phyloP scores from a whole-genome alignment of 2,113 vertebrate genomes.

The Thamnophis sirtalis region DNA sequence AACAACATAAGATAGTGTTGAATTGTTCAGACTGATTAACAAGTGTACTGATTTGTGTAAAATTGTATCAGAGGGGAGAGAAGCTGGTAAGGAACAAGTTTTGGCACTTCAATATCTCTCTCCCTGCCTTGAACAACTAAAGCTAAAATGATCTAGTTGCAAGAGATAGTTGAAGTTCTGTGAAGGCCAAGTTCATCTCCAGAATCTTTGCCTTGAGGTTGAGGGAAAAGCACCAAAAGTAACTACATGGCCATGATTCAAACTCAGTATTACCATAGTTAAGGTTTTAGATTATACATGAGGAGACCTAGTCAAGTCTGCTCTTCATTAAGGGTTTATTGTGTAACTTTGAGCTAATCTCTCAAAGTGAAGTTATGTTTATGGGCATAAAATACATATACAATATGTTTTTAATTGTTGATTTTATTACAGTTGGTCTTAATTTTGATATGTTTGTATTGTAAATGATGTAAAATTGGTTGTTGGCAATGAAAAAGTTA shows the following conservation, averaged over 20 bases:
- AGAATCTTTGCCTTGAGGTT: neutral
- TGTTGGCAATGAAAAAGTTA: neutral
- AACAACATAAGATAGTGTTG: neutral
- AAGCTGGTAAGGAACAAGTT: neutral
- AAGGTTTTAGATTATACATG: neutral
- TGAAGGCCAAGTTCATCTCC: neutral
- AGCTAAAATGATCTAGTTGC: neutral
- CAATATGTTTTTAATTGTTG: neutral
- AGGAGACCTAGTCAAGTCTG: neutral
- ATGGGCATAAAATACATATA: neutral
- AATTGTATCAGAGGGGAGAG: neutral
- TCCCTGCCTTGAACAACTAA: neutral
- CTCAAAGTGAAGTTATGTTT: neutral
- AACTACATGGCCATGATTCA: neutral
- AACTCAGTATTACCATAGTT: neutral
- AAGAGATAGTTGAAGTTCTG: neutral
- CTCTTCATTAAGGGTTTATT: neutral
- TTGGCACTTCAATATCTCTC: neutral
- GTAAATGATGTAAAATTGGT: neutral
- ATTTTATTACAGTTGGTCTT: neutral
- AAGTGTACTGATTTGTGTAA: neutral
- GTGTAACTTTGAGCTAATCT: neutral
- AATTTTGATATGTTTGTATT: neutral
- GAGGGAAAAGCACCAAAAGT: neutral
- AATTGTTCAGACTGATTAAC: constrained; percentile 30